These are phyloP conservation scores for Menidia beryllina DNA, from an alignment of 2,113 vertebrate species.

Conservation along the genomic window DNA sequence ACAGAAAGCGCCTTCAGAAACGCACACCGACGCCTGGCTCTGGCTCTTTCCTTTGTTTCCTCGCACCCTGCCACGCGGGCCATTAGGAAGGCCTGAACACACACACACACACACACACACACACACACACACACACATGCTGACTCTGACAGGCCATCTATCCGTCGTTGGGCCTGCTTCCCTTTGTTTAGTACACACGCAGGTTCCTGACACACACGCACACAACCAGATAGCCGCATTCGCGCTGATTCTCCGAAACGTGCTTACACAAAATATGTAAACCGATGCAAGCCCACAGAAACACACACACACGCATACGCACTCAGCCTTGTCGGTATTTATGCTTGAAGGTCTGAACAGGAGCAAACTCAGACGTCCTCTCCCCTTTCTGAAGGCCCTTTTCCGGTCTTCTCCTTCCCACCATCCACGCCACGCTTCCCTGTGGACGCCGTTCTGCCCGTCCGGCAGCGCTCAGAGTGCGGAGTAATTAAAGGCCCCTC, in stretches of 20 bases:
- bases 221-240: not conserved
- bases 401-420: constrained; percentile 51
- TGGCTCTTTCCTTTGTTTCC: constrained; percentile 55
- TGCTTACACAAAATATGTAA: not conserved
- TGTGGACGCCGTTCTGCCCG: no score
- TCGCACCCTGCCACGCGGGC: constrained; percentile 53
- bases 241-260: constrained; percentile 2
- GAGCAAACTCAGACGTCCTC: not conserved
- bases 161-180: constrained; percentile 28
- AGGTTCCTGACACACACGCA: constrained; percentile 23
- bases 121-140: constrained; percentile 40
- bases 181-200: constrained; percentile 36
- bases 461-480: constrained; percentile 32
- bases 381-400: constrained; percentile 47
- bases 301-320: constrained; percentile 23
- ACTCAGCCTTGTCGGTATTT: constrained; percentile 16
- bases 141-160: constrained; percentile 11
- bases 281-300: constrained; percentile 28
- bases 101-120: constrained; percentile 41
- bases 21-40: constrained; percentile 28
- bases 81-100: constrained; percentile 30
- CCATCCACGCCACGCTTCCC: no score
- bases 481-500: constrained; percentile 64
- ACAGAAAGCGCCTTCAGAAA: constrained; percentile 7
- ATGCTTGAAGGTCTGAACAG: constrained; percentile 30